These are phyloP conservation scores for Ophioninae sp. DNA, from an alignment of 2,888 invertebrate species.

Conservation along the genomic window DNA sequence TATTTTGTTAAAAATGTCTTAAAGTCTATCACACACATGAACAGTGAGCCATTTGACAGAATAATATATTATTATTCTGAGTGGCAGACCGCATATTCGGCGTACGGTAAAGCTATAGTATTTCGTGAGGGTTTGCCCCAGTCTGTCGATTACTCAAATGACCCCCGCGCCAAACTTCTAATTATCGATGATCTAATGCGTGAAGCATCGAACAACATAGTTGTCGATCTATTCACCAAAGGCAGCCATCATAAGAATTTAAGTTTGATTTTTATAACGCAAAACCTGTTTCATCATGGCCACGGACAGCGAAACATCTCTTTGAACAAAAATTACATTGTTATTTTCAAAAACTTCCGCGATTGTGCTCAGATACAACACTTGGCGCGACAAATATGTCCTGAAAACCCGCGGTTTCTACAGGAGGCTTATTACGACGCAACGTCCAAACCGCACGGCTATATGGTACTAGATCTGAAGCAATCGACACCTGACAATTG, in stretches of 20 bases:
- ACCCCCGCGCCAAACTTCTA: background rate
- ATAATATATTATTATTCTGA: conserved; percentile 4
- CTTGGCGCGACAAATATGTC: conserved; percentile 47
- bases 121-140: background rate
- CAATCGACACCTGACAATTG: conserved; percentile 36
- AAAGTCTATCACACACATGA: conserved; percentile 1
- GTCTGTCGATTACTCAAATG: background rate
- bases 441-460: conserved; percentile 43
- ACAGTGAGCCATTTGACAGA: conserved; percentile 8
- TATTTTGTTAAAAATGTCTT: conserved; percentile 8
- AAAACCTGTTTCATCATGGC: no score
- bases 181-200: no score
- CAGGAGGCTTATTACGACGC: conserved; percentile 57
- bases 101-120: background rate
- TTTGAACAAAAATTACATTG: conserved; percentile 42
- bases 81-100: background rate
- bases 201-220: no score
- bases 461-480: conserved; percentile 16
- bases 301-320: no score
- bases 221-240: no score
- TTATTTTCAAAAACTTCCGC: conserved; percentile 56
- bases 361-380: no score
- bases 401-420: conserved; percentile 55
- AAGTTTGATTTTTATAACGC: no score
- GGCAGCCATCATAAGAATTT: background rate